Conservation (phyloP, 2,888 invertebrate species). For the Lydus trimaculatus region DNA sequence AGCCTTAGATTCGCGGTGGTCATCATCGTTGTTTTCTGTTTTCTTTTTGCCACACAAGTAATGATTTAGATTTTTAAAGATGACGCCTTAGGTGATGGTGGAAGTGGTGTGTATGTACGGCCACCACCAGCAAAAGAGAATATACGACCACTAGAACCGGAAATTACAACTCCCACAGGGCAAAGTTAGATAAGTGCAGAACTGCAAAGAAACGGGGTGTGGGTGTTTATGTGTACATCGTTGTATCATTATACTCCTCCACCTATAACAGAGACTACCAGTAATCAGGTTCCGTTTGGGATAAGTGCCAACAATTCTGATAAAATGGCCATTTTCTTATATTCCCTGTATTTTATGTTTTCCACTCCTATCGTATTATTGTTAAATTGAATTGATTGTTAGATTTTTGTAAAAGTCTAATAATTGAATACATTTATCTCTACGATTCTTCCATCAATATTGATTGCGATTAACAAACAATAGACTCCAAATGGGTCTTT, state of each 20-base stretch:
- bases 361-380: conserved; percentile 9
- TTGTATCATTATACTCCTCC: conserved; percentile 20
- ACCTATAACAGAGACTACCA: conserved; percentile 21
- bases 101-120: not conserved
- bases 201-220: conserved; percentile 15
- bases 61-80: not conserved
- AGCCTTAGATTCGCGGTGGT: not conserved
- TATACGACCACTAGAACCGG: conserved; percentile 24
- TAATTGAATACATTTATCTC: not conserved
- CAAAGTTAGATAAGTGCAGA: conserved; percentile 24
- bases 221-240: conserved; percentile 10
- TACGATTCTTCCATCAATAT: not conserved
- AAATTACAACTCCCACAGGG: conserved; percentile 30
- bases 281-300: conserved; percentile 32
- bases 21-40: not conserved
- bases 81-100: not conserved
- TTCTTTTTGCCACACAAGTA: not conserved
- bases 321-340: conserved; percentile 20
- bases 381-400: not conserved
- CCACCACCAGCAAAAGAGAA: conserved; percentile 22
- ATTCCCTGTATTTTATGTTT: conserved; percentile 19
- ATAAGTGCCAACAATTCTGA: conserved; percentile 29
- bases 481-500: no score
- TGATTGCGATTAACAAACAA: not conserved
- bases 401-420: not conserved